phyloP scores from a whole-genome alignment of 2,113 vertebrate species.

The Mungos mungo region DNA sequence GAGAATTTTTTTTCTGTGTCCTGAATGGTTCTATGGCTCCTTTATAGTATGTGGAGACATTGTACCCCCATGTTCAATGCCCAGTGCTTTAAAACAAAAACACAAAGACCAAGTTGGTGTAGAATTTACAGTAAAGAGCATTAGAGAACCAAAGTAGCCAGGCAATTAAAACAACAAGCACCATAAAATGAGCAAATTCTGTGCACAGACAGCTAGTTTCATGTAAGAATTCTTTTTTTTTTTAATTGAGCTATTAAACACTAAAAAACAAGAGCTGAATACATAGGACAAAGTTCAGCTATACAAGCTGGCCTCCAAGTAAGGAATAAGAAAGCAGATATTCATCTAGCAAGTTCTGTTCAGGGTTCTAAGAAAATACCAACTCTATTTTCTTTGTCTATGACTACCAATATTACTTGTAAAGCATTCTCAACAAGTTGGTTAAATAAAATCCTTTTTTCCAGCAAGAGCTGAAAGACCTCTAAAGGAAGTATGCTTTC shows the following conservation, averaged over 20 bases:
- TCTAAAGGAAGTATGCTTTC: conserved; percentile 67
- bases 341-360: conserved; percentile 47
- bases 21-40: conserved; percentile 33
- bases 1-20: not conserved
- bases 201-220: not conserved
- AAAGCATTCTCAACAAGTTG: conserved; percentile 71
- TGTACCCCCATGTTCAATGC: not conserved
- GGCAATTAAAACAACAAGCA: conserved; percentile 40
- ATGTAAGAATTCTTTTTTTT: not conserved
- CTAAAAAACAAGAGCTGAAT: conserved; percentile 37
- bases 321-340: conserved; percentile 62
- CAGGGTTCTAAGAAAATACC: conserved; percentile 60
- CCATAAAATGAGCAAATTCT: not conserved
- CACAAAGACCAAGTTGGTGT: not conserved
- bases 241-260: conserved; percentile 52
- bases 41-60: conserved; percentile 1
- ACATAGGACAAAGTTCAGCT: conserved; percentile 50
- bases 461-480: conserved; percentile 55
- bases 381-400: conserved; percentile 51
- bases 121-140: conserved; percentile 42
- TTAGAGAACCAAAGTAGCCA: not conserved
- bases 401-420: conserved; percentile 50
- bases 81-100: conserved; percentile 8
- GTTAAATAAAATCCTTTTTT: conserved; percentile 68
- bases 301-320: conserved; percentile 14